These are phyloP conservation scores for Xyrauchen texanus DNA, from an alignment of 2,113 vertebrate species.

Conservation along the genomic window DNA sequence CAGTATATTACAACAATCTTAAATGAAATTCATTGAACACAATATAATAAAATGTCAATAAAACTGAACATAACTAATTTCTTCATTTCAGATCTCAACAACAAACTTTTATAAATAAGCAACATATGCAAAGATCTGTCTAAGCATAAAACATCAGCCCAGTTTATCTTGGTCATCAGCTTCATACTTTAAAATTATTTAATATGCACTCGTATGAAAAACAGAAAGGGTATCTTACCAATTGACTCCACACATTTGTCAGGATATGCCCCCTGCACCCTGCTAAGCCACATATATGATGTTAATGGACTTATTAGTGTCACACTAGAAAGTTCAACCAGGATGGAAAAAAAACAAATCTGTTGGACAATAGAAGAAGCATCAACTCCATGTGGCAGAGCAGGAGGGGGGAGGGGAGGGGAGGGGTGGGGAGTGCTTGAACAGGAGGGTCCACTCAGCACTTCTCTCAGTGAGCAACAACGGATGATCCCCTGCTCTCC, in stretches of 20 bases:
- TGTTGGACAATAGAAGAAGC: conserved; percentile 71
- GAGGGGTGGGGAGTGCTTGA: conserved; percentile 40
- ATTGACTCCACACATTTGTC: conserved; percentile 82
- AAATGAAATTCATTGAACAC: too few relatives aligned
- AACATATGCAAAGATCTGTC: not conserved
- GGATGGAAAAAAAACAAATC: conserved; percentile 69
- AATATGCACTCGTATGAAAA: conserved; percentile 48
- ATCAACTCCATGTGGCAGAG: conserved; percentile 44
- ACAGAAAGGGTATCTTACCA: conserved; percentile 73
- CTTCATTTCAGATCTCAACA: too few relatives aligned
- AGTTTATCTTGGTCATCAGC: not conserved
- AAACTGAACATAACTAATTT: too few relatives aligned
- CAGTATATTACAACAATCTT: too few relatives aligned
- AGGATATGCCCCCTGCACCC: conserved; percentile 71
- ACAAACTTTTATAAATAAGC: too few relatives aligned
- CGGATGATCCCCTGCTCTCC: conserved; percentile 42
- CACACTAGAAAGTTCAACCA: conserved; percentile 75
- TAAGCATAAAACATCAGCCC: not conserved
- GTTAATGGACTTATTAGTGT: conserved; percentile 59
- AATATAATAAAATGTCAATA: too few relatives aligned
- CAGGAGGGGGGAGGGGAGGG: conserved; percentile 1
- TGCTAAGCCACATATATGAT: conserved; percentile 73
- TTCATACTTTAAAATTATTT: not conserved
- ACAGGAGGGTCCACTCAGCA: conserved; percentile 78
- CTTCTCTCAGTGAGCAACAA: conserved; percentile 66